Conservation (phyloP, 2,113 vertebrate species). For the Poecilia latipinna region DNA sequence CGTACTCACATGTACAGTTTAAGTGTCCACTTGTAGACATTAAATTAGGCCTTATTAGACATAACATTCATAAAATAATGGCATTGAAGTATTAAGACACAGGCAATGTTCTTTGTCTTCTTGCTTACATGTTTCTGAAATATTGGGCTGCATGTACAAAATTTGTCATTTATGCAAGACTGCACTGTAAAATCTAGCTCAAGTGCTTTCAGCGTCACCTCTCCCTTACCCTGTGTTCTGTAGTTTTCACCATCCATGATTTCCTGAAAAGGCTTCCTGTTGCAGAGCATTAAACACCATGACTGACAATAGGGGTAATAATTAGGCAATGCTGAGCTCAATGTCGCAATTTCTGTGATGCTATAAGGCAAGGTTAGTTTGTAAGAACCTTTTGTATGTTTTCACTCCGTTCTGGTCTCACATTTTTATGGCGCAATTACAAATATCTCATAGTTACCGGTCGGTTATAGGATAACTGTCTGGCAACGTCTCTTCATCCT, state of each 20-base stretch:
- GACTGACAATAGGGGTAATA: neutral
- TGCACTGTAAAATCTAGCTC: neutral
- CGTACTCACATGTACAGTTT: neutral
- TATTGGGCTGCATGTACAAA: neutral
- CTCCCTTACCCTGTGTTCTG: neutral
- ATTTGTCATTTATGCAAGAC: neutral
- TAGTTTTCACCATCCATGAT: neutral
- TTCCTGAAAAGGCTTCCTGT: neutral
- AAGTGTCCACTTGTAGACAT: neutral
- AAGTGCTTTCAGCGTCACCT: neutral
- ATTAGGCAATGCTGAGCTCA: neutral
- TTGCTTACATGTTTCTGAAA: neutral
- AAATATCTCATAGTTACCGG: neutral
- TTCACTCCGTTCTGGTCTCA: neutral
- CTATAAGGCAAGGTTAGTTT: neutral
- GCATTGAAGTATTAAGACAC: neutral
- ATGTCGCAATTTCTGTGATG: neutral
- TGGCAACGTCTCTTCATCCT: neutral
- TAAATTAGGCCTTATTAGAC: neutral
- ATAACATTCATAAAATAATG: neutral
- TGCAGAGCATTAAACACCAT: neutral
- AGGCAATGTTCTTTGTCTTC: neutral
- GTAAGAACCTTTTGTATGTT: neutral
- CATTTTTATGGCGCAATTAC: neutral
- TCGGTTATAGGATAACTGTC: constrained; percentile 1